Evolutionary conservation across 2,797 vertebrate genomes (phyloP), one percentile per base, ranked within the genome.

Genomic region (Mus caroli): DNA sequence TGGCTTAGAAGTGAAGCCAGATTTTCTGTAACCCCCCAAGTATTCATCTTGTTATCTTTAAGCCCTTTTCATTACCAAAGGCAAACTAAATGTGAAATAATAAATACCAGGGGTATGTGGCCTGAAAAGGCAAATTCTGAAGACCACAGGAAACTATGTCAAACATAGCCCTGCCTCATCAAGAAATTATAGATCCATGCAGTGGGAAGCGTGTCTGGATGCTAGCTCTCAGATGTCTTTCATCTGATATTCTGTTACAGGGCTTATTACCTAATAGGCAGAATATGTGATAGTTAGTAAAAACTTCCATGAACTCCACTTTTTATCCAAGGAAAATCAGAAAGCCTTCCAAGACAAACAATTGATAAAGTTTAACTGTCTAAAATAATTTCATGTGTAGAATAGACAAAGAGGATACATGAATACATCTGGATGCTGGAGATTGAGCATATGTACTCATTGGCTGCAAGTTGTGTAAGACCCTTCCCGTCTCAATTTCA

Each of bases 211-310:
- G 78, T 22, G 82, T 96, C 76, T 85, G 80, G 71, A 83, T 80
- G 28, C 56, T 93, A 56, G 40, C 80, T 92, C 62, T 93, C 60
- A 95, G 82, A 96, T 93, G 80, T 56, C 80, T 97, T 97, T 97
- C 95, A 96, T 95, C 92, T 97, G 89, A 73, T 90, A 85, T 96
- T 97, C 87, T 94, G 86, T 96, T 97, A 92, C 95, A 96, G 94
- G 90, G 73, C 52, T 84, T 93, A 96, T 97, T 97, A 95, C 94
- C 97, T 97, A 97, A 97, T 95, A 95, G 92, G 67, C 83, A 97
- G 95, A 97, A 34, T 97, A 97, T 97, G 97, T 96, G 97, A 95
- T 95, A 94, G 95, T 97, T 97, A 97, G 95, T 94, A 91, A 97
- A 97, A 97, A 97, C 95, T 95, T 97, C 95, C 96, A 75, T 46